Evolutionary conservation across 2,797 vertebrate species (phyloP), one percentile per base, ranked within the genome.

Genomic region (Epinephelus awoara): DNA sequence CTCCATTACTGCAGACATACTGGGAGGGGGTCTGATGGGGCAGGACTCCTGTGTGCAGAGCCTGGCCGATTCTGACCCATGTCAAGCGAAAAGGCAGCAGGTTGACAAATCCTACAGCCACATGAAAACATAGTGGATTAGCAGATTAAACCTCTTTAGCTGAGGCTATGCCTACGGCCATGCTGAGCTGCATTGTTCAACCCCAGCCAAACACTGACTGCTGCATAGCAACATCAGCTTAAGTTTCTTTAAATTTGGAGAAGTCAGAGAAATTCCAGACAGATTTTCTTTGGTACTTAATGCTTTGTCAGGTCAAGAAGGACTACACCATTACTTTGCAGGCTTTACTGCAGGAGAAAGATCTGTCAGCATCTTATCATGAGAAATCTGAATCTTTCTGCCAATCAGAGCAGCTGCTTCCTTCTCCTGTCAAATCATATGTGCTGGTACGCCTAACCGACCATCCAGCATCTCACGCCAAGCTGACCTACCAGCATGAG

Each of bases 51-150:
- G 62, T 72, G 84, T 67, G 74, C 54, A 68, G 61, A 85, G 76
- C 69, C 9, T 0, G 75, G 76, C 77, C 77, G 75, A 77, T 87
- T 81, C 86, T 87, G 84, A 90, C 85, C 84, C 75, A 82, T 82
- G 91, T 89, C 91, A 90, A 93, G 83, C 57, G 57, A 84, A 88
- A 85, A 92, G 83, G 77, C 88, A 89, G 72, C 79, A 52, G 86
- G 75, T 84, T 86, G 89, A 93, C 86, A 92, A 92, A 93, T 87
- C 84, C 77, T 86, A 27, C 84, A 87, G 49, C 85, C 83, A 90
- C 92, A 92, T 93, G 91, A 92, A 93, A 93, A 93, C 85, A 91
- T 64, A 76, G 70, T 71, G 88, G 89, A 93, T 94, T 90, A 94
- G 87, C 93, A 90, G 92, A 91, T 93, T 87, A 90, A 67, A 81